Base-by-base conservation (phyloP, 2,888 invertebrate genomes). In the Drosophila suboccidentalis region DNA sequence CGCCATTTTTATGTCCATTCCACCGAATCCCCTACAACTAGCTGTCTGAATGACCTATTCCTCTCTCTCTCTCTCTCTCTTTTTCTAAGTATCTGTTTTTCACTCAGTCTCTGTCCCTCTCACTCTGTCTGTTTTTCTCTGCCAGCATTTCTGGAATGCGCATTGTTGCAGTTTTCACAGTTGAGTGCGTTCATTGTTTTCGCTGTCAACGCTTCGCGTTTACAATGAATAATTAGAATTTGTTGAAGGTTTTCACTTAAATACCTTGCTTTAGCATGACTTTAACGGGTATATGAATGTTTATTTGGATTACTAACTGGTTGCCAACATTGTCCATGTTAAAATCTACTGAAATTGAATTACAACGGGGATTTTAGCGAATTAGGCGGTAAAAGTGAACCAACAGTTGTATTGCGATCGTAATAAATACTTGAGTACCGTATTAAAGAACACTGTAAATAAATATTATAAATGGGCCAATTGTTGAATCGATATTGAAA, bases 181-280 rank as follows among this genome's bases (percentile, higher is more conserved):
- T 82, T 75, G 87, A 84, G 84, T 87, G 84, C 84, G 71, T 74
- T 72, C 80, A 84, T 84, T 84, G 84, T 84, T 87, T 84, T 81
- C 70, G 77, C 81, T 87, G 84, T 83, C 84, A 81, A 65, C 84
- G 71, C 79, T 79, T 59, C 81, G 87, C 83, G 81, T 73, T 86
- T 79, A 79, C 83, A 75, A 87, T 87, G 82, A 87, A 84, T 83
- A 84, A 87, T 87, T 87, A 87, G 81, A 86, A 75, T 75, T 76
- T 70, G 49, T 65, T 75, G 80, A 80, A 82, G 68, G 75, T 63
- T 73, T 53, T 36, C 29, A 46, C 51, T 46, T 54, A 41, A 19
- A 75, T 62, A 62, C 63, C 67, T 15, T 36, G 61, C 50, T 53
- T 41, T 60, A 11, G 39, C 11, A 6, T 13, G 34, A 10, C 6